Evolutionary conservation across 2,888 invertebrate genomes (phyloP).

Genomic region (Drosophila conformis): DNA sequence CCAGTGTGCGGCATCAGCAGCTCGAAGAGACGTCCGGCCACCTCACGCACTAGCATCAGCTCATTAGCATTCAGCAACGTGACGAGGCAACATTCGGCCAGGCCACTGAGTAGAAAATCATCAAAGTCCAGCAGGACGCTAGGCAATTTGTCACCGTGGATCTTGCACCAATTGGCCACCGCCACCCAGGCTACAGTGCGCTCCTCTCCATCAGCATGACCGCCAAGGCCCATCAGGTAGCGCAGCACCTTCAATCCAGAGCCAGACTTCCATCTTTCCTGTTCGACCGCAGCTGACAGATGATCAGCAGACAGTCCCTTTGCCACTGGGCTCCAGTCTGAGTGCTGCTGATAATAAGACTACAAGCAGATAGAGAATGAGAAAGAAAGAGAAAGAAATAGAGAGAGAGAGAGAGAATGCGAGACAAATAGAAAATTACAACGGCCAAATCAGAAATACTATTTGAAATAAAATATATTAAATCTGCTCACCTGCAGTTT

Average conservation of each 20-base stretch:
- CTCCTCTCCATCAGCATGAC: constrained; percentile 79
- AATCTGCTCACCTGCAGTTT: no score
- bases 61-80: constrained; percentile 81
- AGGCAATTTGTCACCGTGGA: constrained; percentile 27
- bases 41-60: constrained; percentile 76
- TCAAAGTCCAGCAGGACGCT: constrained; percentile 59
- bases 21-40: constrained; percentile 34
- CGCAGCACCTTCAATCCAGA: constrained; percentile 63
- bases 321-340: constrained; percentile 84
- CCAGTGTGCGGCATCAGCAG: constrained; percentile 62
- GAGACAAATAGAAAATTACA: no score
- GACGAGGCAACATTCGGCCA: constrained; percentile 82
- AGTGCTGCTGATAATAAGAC: constrained; percentile 35
- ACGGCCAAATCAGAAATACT: no score
- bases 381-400: no score
- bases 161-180: constrained; percentile 59
- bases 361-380: no score
- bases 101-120: constrained; percentile 82
- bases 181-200: constrained; percentile 82
- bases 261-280: no score
- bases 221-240: constrained; percentile 81
- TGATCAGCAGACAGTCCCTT: constrained; percentile 80
- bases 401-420: no score
- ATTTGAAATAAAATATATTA: no score
- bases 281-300: constrained; percentile 71